Conservation (phyloP, 2,888 invertebrate species). For the Gibbula magus region DNA sequence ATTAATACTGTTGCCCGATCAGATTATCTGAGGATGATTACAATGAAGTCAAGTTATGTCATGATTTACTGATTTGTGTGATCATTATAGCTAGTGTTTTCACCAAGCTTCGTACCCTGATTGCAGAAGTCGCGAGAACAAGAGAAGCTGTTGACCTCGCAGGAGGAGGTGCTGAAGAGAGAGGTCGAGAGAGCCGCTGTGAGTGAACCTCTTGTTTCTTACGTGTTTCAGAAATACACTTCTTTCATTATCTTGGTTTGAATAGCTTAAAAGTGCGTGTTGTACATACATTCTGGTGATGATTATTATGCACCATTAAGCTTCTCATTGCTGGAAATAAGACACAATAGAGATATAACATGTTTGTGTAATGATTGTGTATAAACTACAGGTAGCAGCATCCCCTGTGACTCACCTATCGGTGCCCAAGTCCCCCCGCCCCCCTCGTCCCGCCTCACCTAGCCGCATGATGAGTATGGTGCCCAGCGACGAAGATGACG, state of each 20-base stretch:
- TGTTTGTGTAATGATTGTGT: too few species aligned
- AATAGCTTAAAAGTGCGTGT: too few species aligned
- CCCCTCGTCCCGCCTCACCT: background rate
- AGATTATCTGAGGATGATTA: constrained; percentile 10
- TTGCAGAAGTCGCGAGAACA: constrained; percentile 55
- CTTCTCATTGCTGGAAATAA: too few species aligned
- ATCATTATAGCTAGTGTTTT: background rate
- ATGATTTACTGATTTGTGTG: background rate
- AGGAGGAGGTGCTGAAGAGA: constrained; percentile 47
- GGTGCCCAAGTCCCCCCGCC: background rate
- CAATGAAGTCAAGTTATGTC: background rate
- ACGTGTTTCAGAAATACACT: too few species aligned
- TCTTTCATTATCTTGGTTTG: too few species aligned
- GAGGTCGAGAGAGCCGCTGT: constrained; percentile 40
- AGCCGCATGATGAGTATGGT: constrained; percentile 4
- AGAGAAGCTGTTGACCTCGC: constrained; percentile 43
- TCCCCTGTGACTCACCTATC: background rate
- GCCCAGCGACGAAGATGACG: constrained; percentile 62
- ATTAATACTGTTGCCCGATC: too few species aligned
- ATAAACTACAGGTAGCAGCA: background rate
- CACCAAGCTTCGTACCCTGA: background rate
- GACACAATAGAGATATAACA: too few species aligned
- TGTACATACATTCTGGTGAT: too few species aligned
- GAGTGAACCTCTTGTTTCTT: too few species aligned
- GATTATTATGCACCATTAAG: too few species aligned